A percentile compares a stretch with the other conserved stretches of the same genome.
These are phyloP conservation scores for Pelusios castaneus DNA, from an alignment of 2,113 vertebrate genomes.

Conservation along the genomic window DNA sequence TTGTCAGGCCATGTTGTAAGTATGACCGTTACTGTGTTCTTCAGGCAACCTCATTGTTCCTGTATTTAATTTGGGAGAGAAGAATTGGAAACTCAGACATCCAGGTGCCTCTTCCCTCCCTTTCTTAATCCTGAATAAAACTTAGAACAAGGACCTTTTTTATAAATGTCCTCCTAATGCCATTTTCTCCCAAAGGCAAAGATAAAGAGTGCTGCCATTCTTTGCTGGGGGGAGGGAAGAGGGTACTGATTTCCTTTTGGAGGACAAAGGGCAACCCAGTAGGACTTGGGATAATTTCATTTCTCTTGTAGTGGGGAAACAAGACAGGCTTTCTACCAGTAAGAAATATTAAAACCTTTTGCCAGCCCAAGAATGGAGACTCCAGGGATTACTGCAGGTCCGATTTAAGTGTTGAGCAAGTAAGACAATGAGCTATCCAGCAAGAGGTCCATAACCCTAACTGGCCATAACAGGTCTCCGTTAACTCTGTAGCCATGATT, in stretches of 20 bases:
- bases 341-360: accelerated
- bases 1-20: neutral
- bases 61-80: neutral
- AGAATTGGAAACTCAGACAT: neutral
- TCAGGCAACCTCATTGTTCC: neutral
- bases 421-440: neutral
- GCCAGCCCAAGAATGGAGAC: neutral
- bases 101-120: neutral
- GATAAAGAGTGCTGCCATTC: neutral
- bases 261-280: neutral
- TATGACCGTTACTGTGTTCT: neutral
- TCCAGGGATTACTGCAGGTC: neutral
- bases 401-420: neutral
- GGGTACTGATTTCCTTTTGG: accelerated
- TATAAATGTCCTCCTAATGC: neutral
- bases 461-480: no score
- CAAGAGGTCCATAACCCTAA: no score
- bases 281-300: neutral
- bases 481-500: no score
- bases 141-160: neutral
- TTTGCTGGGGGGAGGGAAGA: neutral
- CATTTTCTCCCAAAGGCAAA: neutral
- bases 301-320: neutral
- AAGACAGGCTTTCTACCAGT: neutral
- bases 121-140: neutral